Percentiles rank a stretch among this genome's conserved stretches.
These are phyloP conservation scores for Antennarius striatus DNA, from an alignment of 2,113 vertebrate species.

Conservation along the genomic window DNA sequence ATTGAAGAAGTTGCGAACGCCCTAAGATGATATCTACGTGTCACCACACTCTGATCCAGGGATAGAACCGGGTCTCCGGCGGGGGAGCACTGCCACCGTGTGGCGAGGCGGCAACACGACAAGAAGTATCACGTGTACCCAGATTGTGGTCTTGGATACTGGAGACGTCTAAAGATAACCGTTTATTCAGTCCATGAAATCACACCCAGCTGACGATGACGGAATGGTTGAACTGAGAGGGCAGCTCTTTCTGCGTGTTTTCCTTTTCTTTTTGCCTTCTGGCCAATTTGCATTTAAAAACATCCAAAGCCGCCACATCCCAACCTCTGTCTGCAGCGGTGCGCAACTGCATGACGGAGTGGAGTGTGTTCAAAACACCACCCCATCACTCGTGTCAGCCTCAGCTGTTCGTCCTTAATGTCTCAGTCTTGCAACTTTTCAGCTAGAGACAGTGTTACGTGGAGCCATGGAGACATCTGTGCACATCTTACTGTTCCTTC, in stretches of 20 bases:
- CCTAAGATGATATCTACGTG: no score
- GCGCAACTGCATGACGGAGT: slow-evolving; percentile 45
- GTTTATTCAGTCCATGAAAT: not conserved
- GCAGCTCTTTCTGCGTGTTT: not conserved
- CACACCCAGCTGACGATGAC: not conserved
- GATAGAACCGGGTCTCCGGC: not conserved
- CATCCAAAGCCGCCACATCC: not conserved
- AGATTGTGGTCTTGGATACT: no score
- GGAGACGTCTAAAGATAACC: no score
- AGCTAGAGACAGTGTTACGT: not conserved
- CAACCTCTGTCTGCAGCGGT: slow-evolving; percentile 33
- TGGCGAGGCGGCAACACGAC: slow-evolving; percentile 11
- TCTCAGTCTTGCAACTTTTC: slow-evolving; percentile 5
- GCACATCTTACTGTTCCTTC: slow-evolving; percentile 16
- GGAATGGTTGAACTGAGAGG: not conserved
- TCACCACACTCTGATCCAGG: no score
- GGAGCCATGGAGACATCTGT: slow-evolving; percentile 58
- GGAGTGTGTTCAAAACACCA: slow-evolving; percentile 19
- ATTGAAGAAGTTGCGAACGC: no score
- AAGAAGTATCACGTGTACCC: no score
- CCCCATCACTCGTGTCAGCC: slow-evolving; percentile 16
- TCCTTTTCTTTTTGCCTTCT: not conserved
- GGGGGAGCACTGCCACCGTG: slow-evolving; percentile 36
- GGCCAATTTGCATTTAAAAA: slow-evolving; percentile 11
- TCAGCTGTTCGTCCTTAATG: slow-evolving; percentile 14